These are phyloP conservation scores for Thyatira batis DNA, from an alignment of 2,888 invertebrate species.

Conservation along the genomic window DNA sequence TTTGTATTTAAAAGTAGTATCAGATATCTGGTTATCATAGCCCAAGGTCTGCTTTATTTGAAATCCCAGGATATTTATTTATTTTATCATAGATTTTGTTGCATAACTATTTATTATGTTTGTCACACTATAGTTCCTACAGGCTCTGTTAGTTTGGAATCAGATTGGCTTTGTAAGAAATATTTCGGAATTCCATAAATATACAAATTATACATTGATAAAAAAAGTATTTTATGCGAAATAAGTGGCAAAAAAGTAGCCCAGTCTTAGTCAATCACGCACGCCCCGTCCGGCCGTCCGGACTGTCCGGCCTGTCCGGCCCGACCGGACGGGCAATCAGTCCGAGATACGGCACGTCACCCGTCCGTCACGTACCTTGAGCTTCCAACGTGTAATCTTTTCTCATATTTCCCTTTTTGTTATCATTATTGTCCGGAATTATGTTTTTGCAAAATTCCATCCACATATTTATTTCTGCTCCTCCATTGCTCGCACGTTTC, in stretches of 20 bases:
- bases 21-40: too few relatives aligned
- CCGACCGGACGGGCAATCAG: slow-evolving; percentile 61
- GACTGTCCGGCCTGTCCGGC: slow-evolving; percentile 27
- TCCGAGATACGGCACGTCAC: slow-evolving; percentile 26
- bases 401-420: slow-evolving; percentile 34
- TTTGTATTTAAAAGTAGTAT: too few relatives aligned
- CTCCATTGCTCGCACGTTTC: background rate
- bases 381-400: slow-evolving; percentile 38
- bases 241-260: background rate
- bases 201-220: too few relatives aligned
- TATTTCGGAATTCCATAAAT: too few relatives aligned
- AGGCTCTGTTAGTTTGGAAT: too few relatives aligned
- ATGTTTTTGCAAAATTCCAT: background rate
- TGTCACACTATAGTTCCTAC: too few relatives aligned
- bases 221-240: too few relatives aligned
- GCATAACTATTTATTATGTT: too few relatives aligned
- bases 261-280: slow-evolving; percentile 18
- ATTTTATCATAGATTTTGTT: too few relatives aligned
- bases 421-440: slow-evolving; percentile 2
- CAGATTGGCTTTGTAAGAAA: too few relatives aligned
- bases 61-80: too few relatives aligned
- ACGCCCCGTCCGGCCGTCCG: slow-evolving; percentile 27
- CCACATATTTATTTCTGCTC: background rate
- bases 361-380: slow-evolving; percentile 31
- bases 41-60: too few relatives aligned